Evolutionary conservation across 2,113 vertebrate species (phyloP), one percentile per base, ranked within the genome.

Genomic region (Cyrtonyx montezumae): DNA sequence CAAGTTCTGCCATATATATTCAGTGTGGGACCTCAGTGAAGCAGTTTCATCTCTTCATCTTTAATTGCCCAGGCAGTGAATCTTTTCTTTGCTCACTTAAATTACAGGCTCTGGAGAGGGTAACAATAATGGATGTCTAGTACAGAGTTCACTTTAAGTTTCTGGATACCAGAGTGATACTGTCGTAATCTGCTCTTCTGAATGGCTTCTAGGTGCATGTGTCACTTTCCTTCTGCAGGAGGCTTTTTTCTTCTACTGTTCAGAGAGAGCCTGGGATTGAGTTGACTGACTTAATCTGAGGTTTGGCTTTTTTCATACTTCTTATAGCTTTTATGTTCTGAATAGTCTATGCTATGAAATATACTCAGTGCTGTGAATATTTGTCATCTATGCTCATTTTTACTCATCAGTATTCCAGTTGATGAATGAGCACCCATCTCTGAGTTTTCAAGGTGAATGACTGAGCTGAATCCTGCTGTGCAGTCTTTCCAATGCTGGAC

Each of bases 361-460:
- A 9, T 73, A 20, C 40, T 25, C n/a, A 46, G 43, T 37, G 9
- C 73, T 83, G 56, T 30, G 68, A 79, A 88, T 36, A 61, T 19
- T 84, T 73, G 5, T 32, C 19, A 62, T 28, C n/a, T 70, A 22
- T 63, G 25, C 43, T 84, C 2, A 6, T 40, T 87, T 92, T 87
- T 82, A 34, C 14, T 86, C 19, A 40, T n/a, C 15, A 22, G 19
- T 48, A 37, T 87, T 88, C 79, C 42, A 55, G 20, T 55, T 63
- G 46, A 65, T 32, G 81, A 36, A 30, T 94, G 55, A 67, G 46
- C 34, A 87, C 46, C 37, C 0, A 0, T 32, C 59, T 90, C 56
- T 85, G 59, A 85, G 85, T 85, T 87, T 89, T 90, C 51, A 80
- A 90, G 65, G 56, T 70, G 43, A 89, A 43, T 46, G 45, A 34